Evolutionary conservation across 2,888 invertebrate species (phyloP).

Genomic region (Drosophila phalerata): DNA sequence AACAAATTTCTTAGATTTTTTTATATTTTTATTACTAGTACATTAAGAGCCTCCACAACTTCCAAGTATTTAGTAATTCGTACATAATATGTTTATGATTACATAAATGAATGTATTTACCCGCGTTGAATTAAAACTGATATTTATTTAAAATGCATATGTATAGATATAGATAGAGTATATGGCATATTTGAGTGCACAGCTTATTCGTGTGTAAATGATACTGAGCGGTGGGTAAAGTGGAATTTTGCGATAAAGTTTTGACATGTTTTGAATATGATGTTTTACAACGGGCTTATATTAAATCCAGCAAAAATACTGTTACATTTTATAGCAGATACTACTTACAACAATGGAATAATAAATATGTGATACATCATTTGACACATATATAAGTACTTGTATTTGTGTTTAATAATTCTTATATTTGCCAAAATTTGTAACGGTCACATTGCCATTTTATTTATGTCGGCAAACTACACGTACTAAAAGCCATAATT

Average conservation of each 20-base stretch:
- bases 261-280: slow-evolving; percentile 24
- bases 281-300: slow-evolving; percentile 16
- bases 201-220: slow-evolving; percentile 15
- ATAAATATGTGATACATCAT: slow-evolving; percentile 7
- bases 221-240: slow-evolving; percentile 18
- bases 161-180: slow-evolving; percentile 5
- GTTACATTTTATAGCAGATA: slow-evolving; percentile 17
- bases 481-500: slow-evolving; percentile 6
- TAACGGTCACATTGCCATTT: neutral
- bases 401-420: slow-evolving; percentile 2
- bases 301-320: slow-evolving; percentile 15
- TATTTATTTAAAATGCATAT: neutral
- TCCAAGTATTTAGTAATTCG: neutral
- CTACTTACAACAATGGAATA: slow-evolving; percentile 32
- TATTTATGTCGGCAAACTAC: slow-evolving; percentile 4
- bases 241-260: slow-evolving; percentile 26
- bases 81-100: slow-evolving; percentile 2
- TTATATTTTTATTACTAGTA: neutral
- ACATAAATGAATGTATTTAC: slow-evolving; percentile 3
- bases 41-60: slow-evolving; percentile 19
- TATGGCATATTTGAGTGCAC: slow-evolving; percentile 12
- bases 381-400: slow-evolving; percentile 7
- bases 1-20: slow-evolving; percentile 3
- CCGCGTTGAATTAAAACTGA: slow-evolving; percentile 9
- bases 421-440: slow-evolving; percentile 1